phyloP scores from a whole-genome alignment of 2,888 invertebrate genomes.

The Andrena camellia region DNA sequence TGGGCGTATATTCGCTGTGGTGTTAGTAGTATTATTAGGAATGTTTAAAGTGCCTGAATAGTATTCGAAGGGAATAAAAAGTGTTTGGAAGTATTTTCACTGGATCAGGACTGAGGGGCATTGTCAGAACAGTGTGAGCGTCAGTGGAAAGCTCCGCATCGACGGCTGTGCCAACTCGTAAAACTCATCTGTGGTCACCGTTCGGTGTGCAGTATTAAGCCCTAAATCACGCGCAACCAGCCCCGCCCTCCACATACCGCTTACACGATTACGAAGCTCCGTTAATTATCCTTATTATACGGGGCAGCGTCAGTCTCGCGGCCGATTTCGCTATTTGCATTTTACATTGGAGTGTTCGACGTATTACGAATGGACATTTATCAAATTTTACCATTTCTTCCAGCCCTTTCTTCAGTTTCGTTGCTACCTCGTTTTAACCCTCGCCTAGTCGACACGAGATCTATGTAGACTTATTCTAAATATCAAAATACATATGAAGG shows the following conservation, averaged over 20 bases:
- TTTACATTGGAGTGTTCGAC: constrained; percentile 9
- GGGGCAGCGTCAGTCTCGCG: neutral
- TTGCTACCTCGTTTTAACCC: too few species aligned
- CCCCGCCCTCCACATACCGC: constrained; percentile 26
- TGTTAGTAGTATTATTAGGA: too few species aligned
- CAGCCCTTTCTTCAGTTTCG: too few species aligned
- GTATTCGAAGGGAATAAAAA: too few species aligned
- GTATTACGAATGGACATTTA: neutral
- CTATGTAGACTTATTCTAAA: too few species aligned
- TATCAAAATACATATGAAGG: too few species aligned
- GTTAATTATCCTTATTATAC: constrained; percentile 39
- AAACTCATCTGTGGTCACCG: constrained; percentile 64
- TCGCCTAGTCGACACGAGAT: too few species aligned
- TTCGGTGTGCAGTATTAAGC: constrained; percentile 55
- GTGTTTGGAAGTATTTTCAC: neutral
- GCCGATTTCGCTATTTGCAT: constrained; percentile 3
- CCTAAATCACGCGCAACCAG: constrained; percentile 51
- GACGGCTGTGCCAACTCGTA: constrained; percentile 53
- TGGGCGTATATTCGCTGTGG: neutral
- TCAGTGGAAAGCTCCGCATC: constrained; percentile 26
- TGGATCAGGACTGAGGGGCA: neutral
- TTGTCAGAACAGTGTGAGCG: constrained; percentile 16
- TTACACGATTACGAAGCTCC: constrained; percentile 20
- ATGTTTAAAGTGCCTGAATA: too few species aligned
- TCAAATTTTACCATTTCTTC: neutral